These are phyloP conservation scores for Cisticola juncidis DNA, from an alignment of 2,113 vertebrate genomes.

Conservation along the genomic window DNA sequence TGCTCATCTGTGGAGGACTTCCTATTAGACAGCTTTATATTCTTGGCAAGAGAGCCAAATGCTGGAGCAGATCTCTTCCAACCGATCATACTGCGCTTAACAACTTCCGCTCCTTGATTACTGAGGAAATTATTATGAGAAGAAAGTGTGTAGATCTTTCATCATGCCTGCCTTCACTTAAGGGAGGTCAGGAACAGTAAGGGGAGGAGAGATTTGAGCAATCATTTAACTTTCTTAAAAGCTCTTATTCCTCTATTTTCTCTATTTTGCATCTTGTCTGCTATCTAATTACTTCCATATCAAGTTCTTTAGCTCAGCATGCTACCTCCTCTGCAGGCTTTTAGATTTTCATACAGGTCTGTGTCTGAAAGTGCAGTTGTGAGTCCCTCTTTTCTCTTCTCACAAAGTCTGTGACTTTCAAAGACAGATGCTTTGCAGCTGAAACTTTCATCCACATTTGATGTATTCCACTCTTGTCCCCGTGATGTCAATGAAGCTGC, in stretches of 20 bases:
- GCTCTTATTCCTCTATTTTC: slow-evolving; percentile 82
- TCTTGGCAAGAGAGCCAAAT: slow-evolving; percentile 78
- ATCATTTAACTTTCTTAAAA: slow-evolving; percentile 82
- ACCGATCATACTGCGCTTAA: slow-evolving; percentile 80
- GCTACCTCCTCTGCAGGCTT: neutral
- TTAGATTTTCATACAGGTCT: neutral
- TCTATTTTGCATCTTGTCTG: slow-evolving; percentile 74
- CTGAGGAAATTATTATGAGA: slow-evolving; percentile 89
- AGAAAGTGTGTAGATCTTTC: slow-evolving; percentile 89
- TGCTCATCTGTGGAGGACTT: neutral
- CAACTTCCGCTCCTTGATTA: slow-evolving; percentile 88
- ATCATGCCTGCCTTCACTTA: slow-evolving; percentile 79
- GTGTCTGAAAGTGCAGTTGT: neutral
- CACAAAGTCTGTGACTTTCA: neutral
- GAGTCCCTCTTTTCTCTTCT: neutral
- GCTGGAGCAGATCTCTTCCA: slow-evolving; percentile 82
- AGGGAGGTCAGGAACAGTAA: slow-evolving; percentile 78
- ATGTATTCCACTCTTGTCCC: neutral
- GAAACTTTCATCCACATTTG: neutral
- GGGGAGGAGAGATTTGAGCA: slow-evolving; percentile 81
- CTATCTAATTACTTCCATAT: slow-evolving; percentile 84
- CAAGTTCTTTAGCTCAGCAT: slow-evolving; percentile 54
- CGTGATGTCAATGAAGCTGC: neutral
- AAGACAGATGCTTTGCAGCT: neutral
- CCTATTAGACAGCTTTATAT: slow-evolving; percentile 43